Base-by-base conservation (phyloP, 1,140 invertebrate species). In the Platorchestia sp. region DNA sequence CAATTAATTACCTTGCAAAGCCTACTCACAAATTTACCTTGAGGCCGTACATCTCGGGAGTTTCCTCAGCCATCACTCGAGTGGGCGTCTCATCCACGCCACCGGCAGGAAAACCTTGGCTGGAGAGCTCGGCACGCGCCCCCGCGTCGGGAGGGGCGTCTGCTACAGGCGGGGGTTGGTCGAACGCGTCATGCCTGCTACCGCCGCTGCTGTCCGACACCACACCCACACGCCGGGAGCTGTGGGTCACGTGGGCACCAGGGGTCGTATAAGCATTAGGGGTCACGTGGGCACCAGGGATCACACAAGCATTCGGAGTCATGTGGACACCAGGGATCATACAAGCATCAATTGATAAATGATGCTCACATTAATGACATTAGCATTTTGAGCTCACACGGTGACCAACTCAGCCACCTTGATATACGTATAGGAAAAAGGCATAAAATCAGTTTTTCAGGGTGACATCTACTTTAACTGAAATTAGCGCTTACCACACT, bases 121-220 rank as follows among this genome's bases (percentile, higher is more conserved):
- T 41, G 89, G 7, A 41, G 87, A 3, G 87, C 0, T 41, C 36
- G 41, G 41, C 41, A 3, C 41, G 41, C 87, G 36, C 95, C 89
- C 7, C 95, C 6, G 45, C 95, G 40, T 44, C 10, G 43, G 42
- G 44, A 45, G 22, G 41, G 87, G 7, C 27, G 87, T 3, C 87
- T 10, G 87, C 87, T 3, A 89, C 7, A 22, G 87, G 87, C 41
- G 87, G 41, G 6, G 36, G 87, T 36, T 44, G n/a, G 5, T 89
- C 87, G 42, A 89, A 44, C 87, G 41, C 36, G 87, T 42, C 36
- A 14, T 86, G 97, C 96, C 98, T 98, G 3, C 98, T 96, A 95
- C 98, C 98, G 96, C 98, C 98, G 96, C 98, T 99, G 44, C 98
- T 97, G 0, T 98, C 98, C 96, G 98, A 98, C 95, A 98, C 98